Base-by-base conservation (phyloP, 1,140 invertebrate species). In the Arion vulgaris region DNA sequence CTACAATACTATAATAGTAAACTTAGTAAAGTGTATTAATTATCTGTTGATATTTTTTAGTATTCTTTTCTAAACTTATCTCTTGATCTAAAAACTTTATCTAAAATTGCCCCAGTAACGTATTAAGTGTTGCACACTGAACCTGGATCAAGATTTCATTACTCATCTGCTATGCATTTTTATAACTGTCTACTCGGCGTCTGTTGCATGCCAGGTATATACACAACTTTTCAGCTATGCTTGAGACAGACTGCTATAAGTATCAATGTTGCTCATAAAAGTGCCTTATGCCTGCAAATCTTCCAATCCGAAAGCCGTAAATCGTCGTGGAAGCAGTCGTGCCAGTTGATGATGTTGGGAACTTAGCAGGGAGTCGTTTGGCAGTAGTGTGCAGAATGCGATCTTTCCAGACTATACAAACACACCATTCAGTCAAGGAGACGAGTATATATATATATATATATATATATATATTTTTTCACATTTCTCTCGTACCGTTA, bases 231-330 rank as follows among this genome's bases (percentile, higher is more conserved):
- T 23, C 28, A 32, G 62, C n/a, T 28, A 4, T 17, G 9, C 28
- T 66, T 7, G 28, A 66, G 62, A 66, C 32, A 34, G 62, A 49
- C 71, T 49, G 71, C 36, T 26, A 73, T 41, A 73, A 49, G 71
- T 73, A 73, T 73, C 38, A 73, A 28, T 73, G 39, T 73, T 36
- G 41, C 38, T 49, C 71, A 41, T 73, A 39, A 41, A 41, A 39
- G 41, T 41, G 71, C 71, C 38, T 73, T 39, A 41, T 39, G 38
- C 38, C 36, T 73, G 38, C 62, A 66, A 28, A 73, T 41, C 38
- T 28, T 39, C 71, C 71, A 73, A 73, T 73, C 38, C 71, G 38
- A 73, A 73, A 73, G 71, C n/a, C 71, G 71, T 73, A 73, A 73
- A 73, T 73, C 41, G 71, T 39, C 7, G 5, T 41, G 71, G 38